These are phyloP conservation scores for Magallana ariakensis DNA, from an alignment of 1,140 invertebrate genomes.

Conservation along the genomic window DNA sequence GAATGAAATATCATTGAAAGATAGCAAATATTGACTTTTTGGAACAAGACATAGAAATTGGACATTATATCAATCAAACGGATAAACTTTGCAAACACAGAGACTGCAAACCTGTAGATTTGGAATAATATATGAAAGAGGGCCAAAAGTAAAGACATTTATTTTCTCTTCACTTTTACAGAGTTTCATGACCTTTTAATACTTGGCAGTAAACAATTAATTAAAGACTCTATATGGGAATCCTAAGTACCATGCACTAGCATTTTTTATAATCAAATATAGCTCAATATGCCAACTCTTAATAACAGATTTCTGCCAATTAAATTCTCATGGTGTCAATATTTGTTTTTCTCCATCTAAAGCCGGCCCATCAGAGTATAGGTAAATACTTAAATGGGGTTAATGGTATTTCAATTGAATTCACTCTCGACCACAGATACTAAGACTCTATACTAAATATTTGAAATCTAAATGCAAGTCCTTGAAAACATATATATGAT, in stretches of 20 bases:
- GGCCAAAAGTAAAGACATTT: neutral
- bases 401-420: conserved; percentile 35
- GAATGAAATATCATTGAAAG: conserved; percentile 2
- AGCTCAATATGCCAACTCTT: neutral
- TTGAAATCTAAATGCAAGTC: neutral
- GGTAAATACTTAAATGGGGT: conserved; percentile 28
- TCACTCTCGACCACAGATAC: neutral
- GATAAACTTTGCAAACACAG: conserved; percentile 22
- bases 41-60: neutral
- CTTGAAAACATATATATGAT: neutral
- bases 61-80: conserved; percentile 35
- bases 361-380: neutral
- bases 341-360: conserved; percentile 37
- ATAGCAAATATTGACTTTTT: conserved; percentile 23
- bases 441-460: neutral
- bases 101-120: neutral
- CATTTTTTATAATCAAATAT: conserved; percentile 4
- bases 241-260: neutral
- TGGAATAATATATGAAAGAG: neutral
- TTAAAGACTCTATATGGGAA: neutral
- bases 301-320: neutral
- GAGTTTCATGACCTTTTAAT: neutral
- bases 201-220: neutral
- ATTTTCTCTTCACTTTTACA: neutral
- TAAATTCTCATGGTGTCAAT: conserved; percentile 14